These are phyloP conservation scores for Lytechinus variegatus DNA, from an alignment of 35 echinoderm and acorn worm species.

Conservation along the genomic window DNA sequence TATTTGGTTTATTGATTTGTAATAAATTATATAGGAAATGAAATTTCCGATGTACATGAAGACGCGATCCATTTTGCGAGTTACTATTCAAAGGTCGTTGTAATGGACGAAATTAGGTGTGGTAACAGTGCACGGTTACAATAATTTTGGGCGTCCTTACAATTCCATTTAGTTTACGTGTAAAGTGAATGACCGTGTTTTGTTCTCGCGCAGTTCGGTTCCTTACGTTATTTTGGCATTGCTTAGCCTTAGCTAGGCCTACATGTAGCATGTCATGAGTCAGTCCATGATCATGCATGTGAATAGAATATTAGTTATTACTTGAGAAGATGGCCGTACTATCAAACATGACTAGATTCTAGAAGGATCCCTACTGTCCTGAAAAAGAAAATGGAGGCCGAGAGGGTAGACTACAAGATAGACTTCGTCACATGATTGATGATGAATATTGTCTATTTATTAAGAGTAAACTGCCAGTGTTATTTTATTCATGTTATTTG, in stretches of 20 bases:
- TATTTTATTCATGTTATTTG: no score
- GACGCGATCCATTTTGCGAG: neutral
- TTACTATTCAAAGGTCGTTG: neutral
- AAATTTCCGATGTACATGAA: neutral
- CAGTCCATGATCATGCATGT: neutral
- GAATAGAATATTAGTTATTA: no score
- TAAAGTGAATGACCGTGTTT: neutral
- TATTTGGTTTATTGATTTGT: neutral
- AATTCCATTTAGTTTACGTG: conserved; percentile 19
- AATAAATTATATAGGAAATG: neutral
- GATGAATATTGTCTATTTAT: no score
- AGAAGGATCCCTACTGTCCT: no score
- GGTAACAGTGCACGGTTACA: neutral
- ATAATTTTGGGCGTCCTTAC: conserved; percentile 4
- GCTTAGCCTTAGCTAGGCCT: neutral
- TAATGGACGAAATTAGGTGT: neutral
- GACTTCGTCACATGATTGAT: no score
- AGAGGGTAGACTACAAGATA: no score
- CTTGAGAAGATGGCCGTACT: no score
- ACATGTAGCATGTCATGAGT: neutral
- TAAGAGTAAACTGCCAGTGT: no score
- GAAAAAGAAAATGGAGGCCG: no score
- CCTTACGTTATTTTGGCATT: neutral
- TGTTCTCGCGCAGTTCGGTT: neutral
- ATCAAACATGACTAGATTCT: no score